phyloP scores from a whole-genome alignment of 2,888 invertebrate species.

The Leuctra nigra region DNA sequence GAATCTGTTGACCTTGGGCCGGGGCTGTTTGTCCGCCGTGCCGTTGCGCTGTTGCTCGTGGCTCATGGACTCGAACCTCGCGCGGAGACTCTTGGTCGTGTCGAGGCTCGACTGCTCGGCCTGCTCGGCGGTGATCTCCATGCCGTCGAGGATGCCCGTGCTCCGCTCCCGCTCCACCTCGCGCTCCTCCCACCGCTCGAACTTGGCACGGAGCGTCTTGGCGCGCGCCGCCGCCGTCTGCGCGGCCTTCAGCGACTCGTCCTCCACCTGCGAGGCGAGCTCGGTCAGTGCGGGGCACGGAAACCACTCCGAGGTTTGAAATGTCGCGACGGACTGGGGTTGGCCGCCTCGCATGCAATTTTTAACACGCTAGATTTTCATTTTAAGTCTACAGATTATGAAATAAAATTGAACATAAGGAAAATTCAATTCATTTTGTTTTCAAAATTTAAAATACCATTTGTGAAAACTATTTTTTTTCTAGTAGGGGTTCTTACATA shows the following conservation, averaged over 20 bases:
- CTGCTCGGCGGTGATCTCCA: conserved; percentile 43
- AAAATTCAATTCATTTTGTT: too few species aligned
- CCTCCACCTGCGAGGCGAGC: not conserved
- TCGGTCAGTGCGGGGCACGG: conserved; percentile 1
- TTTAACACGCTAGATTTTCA: too few species aligned
- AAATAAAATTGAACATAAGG: too few species aligned
- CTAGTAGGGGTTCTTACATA: too few species aligned
- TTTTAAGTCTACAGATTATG: too few species aligned
- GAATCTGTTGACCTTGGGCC: conserved; percentile 80
- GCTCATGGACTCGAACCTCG: conserved; percentile 81
- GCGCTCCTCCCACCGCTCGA: conserved; percentile 77
- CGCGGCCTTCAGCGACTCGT: not conserved
- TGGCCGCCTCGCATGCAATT: too few species aligned
- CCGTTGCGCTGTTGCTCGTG: conserved; percentile 33
- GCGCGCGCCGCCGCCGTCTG: conserved; percentile 68
- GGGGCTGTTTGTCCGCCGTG: conserved; percentile 42
- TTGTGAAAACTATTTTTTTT: too few species aligned
- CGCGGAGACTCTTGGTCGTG: conserved; percentile 61
- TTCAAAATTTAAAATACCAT: too few species aligned
- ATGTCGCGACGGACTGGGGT: too few species aligned
- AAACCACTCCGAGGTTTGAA: not conserved
- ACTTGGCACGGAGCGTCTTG: conserved; percentile 76
- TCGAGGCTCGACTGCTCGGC: conserved; percentile 73
- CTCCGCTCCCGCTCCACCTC: conserved; percentile 42
- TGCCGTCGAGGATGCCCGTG: conserved; percentile 36